These are phyloP conservation scores for Ctenomys sociabilis DNA, from an alignment of 2,113 vertebrate genomes.

Conservation along the genomic window DNA sequence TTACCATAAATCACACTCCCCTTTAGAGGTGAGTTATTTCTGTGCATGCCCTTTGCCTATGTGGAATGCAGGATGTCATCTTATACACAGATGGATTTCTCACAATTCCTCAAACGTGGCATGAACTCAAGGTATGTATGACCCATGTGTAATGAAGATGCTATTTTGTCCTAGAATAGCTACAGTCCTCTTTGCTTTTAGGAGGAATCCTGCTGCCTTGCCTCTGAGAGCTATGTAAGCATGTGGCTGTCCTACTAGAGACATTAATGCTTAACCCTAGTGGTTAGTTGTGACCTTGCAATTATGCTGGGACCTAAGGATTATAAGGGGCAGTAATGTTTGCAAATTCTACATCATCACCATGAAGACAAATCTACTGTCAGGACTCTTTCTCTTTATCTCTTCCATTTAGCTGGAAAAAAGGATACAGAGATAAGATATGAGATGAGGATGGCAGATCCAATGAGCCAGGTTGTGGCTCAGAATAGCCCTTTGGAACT, in stretches of 20 bases:
- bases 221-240: not conserved
- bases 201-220: not conserved
- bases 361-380: not conserved
- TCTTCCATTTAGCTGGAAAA: not conserved
- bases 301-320: not conserved
- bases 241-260: not conserved
- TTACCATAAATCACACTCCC: not conserved
- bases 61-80: not conserved
- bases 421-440: not conserved
- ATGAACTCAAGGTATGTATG: not conserved
- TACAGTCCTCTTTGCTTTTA: not conserved
- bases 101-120: not conserved
- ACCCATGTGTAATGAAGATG: not conserved
- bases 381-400: not conserved
- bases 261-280: not conserved
- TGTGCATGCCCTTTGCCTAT: not conserved
- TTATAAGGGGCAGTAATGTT: not conserved
- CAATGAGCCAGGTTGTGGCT: not conserved
- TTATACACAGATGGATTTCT: not conserved
- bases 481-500: not conserved
- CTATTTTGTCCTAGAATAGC: not conserved
- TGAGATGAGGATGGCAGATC: not conserved
- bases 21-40: not conserved
- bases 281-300: not conserved
- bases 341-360: not conserved